A percentile compares a stretch with the other conserved stretches of the same genome.
Evolutionary conservation across 2,113 vertebrate genomes (phyloP).

Genomic region (Callopanchax toddi): DNA sequence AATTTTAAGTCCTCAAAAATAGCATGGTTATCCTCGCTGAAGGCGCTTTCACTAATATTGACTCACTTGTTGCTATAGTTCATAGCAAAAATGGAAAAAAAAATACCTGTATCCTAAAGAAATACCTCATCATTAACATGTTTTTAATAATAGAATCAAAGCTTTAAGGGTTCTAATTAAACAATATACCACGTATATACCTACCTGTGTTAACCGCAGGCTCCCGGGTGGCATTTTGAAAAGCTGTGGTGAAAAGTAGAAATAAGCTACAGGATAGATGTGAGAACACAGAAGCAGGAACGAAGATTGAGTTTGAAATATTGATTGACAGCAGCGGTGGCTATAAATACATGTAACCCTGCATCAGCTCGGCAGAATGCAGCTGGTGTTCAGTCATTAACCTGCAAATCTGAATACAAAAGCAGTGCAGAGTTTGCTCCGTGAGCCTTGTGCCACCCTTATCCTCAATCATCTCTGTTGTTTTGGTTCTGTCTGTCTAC

Average conservation of each 20-base stretch:
- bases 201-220: slow-evolving; percentile 24
- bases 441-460: slow-evolving; percentile 9
- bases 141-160: slow-evolving; percentile 19
- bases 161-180: slow-evolving; percentile 10
- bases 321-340: slow-evolving; percentile 52
- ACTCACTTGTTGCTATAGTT: neutral
- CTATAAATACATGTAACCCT: slow-evolving; percentile 59
- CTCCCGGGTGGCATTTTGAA: slow-evolving; percentile 12
- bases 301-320: slow-evolving; percentile 47
- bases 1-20: slow-evolving; percentile 8
- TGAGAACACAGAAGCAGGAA: slow-evolving; percentile 29
- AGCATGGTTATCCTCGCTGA: slow-evolving; percentile 11
- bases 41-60: slow-evolving; percentile 17
- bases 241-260: slow-evolving; percentile 19
- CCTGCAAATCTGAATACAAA: slow-evolving; percentile 50
- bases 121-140: neutral
- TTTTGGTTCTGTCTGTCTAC: slow-evolving; percentile 12
- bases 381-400: slow-evolving; percentile 53
- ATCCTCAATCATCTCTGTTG: slow-evolving; percentile 13
- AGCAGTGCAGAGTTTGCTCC: slow-evolving; percentile 19
- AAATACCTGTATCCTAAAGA: neutral
- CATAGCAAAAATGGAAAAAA: neutral
- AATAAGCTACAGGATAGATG: slow-evolving; percentile 26
- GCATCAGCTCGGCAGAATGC: slow-evolving; percentile 36
- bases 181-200: neutral